Evolutionary conservation across 2,888 invertebrate genomes (phyloP), one percentile per base, ranked within the genome.

Genomic region (Campoletis raptor): DNA sequence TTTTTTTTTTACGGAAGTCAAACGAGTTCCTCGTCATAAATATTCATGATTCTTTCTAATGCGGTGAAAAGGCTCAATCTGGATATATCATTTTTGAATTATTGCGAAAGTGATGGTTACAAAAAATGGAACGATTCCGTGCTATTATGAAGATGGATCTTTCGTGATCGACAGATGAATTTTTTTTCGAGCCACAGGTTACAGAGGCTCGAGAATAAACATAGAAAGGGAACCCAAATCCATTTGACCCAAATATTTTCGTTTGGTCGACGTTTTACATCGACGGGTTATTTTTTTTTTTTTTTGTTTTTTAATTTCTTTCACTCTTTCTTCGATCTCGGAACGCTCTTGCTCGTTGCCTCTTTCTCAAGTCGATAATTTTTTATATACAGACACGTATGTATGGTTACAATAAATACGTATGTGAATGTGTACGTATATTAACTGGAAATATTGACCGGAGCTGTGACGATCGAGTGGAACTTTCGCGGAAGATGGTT

Each of bases 201-300:
- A 72, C 74, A 37, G 70, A 83, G 82, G 86, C 52, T 73, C 72
- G 88, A 83, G 76, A 83, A 74, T 78, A 82, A 84, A 85, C 81
- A 86, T 89, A 88, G 90, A 90, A 90, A 90, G 90, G 90, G 83
- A 88, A 81, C 86, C 85, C 77, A 88, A 88, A 89, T 89, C 81
- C 88, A 88, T 89, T 88, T 90, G 90, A 91, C 91, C 91, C 89
- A 84, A 90, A 91, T 91, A 90, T 90, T 89, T 89, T 87, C 82
- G 79, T 86, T 89, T 81, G 87, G 77, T 83, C 81, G 77, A 67
- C 74, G 83, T 78, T 73, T 54, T 77, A 36, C 52, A 45, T 72
- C 61, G 69, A 30, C 69, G 15, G 30, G n/a, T 57, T 79, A 61
- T 37, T 54, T 64, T 57, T 73, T 74, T 64, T 77, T 42, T 74